A percentile compares a stretch with the other conserved stretches of the same genome.
Evolutionary conservation across 2,888 invertebrate genomes (phyloP).

Genomic region (Xanthia icteritia): DNA sequence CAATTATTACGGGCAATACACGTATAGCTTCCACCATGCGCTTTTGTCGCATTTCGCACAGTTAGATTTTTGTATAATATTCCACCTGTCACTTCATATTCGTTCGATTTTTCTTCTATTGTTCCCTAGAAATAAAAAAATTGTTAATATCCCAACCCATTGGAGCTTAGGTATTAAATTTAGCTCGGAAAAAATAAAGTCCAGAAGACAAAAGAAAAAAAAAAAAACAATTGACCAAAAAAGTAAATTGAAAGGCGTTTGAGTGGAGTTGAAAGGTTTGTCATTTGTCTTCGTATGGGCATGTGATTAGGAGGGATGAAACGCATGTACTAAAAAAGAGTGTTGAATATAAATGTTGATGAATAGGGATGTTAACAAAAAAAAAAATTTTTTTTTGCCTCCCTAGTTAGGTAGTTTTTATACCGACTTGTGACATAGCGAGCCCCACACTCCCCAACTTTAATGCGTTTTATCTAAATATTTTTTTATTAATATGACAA

Average conservation of each 20-base stretch:
- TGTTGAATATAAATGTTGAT: not conserved
- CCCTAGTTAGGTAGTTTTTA: too few species aligned
- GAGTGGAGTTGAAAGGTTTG: not conserved
- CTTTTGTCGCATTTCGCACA: slow-evolving; percentile 75
- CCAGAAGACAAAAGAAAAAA: not conserved
- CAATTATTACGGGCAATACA: slow-evolving; percentile 75
- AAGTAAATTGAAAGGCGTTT: not conserved
- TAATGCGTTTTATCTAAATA: too few species aligned
- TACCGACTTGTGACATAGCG: too few species aligned
- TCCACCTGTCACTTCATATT: slow-evolving; percentile 53
- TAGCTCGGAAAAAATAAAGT: too few species aligned
- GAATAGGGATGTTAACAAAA: too few species aligned
- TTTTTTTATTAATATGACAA: too few species aligned
- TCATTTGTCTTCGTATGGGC: not conserved
- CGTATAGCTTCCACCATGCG: slow-evolving; percentile 76
- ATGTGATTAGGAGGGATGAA: not conserved
- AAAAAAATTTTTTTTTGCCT: too few species aligned
- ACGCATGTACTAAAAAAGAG: not conserved
- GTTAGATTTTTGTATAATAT: slow-evolving; percentile 76
- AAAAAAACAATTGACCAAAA: too few species aligned
- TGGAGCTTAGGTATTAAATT: not conserved
- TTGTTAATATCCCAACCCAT: not conserved
- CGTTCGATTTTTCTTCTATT: slow-evolving; percentile 49
- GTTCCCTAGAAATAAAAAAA: slow-evolving; percentile 50
- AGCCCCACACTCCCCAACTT: too few species aligned